Evolutionary conservation across 1,140 invertebrate species (phyloP), one percentile per base, ranked within the genome.

Genomic region (Cotesia chilonis): DNA sequence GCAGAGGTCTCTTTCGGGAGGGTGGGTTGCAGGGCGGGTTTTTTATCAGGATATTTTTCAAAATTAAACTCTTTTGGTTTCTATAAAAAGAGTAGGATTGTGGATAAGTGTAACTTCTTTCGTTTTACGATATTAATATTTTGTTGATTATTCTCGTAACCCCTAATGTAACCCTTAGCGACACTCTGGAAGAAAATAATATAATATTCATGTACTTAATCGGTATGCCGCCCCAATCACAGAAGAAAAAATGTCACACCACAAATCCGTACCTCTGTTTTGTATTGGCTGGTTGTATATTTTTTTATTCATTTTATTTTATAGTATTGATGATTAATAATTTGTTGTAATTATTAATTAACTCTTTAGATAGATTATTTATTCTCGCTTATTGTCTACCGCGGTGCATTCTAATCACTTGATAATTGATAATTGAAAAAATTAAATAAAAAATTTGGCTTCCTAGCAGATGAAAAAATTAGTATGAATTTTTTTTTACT

Each of bases 241-340:
- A 91, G 88, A 88, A 88, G 88, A 88, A 91, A 91, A 90, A 91
- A 90, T 90, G 90, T 90, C 90, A 91, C 90, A 90, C 80, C 76
- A 85, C 82, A 79, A 77, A 82, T 76, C 68, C 79, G 77, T 80
- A 82, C 84, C 38, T 47, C n/a, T 68, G 17, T 59, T 28, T 20
- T 59, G 17, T 59, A 1, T 59, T 20, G 17, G 9, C 28, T 28
- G 20, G 17, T 20, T 59, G 7, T 28, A 20, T 20, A 20, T 57
- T 72, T 35, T 4, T 57, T 64, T 75, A 55, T 75, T 70, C 76
- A 75, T 75, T 72, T 65, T 76, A 71, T 71, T 55, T 73, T 59
- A 70, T 73, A 73, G 72, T 55, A 59, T 69, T 76, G 74, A 70
- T 75, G 66, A 70, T 63, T 14, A 36, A 9, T 70, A 6, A 36